Percentiles rank a stretch among this genome's conserved stretches.
Evolutionary conservation across 2,888 invertebrate species (phyloP).

Genomic region (Ypsolopha scabrella): DNA sequence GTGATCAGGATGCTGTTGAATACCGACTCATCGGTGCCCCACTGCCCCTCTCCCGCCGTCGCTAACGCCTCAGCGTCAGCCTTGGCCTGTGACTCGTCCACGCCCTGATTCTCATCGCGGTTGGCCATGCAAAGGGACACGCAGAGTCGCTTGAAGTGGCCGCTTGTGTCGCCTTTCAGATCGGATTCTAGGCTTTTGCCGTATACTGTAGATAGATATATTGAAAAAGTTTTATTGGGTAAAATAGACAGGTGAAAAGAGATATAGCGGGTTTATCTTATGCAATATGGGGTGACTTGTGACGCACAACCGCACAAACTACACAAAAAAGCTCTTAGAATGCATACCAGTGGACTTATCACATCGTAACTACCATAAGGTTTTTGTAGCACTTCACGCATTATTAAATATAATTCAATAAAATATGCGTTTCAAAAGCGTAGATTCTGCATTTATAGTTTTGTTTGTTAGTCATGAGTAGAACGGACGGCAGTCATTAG

Average conservation of each 20-base stretch:
- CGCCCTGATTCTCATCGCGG: conserved; percentile 89
- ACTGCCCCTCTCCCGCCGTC: conserved; percentile 83
- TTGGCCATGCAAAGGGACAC: conserved; percentile 90
- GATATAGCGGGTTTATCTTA: neutral
- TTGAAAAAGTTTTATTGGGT: neutral
- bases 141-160: conserved; percentile 93
- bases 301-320: no score
- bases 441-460: no score
- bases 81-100: conserved; percentile 83
- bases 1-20: conserved; percentile 90
- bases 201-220: conserved; percentile 72
- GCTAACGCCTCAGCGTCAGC: conserved; percentile 86
- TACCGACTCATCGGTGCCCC: conserved; percentile 92
- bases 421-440: no score
- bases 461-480: no score
- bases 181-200: conserved; percentile 86
- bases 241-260: neutral
- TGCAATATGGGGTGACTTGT: neutral
- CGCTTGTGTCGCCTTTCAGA: conserved; percentile 92
- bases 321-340: no score
- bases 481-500: no score
- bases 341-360: no score
- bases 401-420: no score
- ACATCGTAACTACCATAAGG: no score
- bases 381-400: no score